Evolutionary conservation across 1,140 invertebrate species (phyloP).

Genomic region (Trichomalopsis sarcophagae): DNA sequence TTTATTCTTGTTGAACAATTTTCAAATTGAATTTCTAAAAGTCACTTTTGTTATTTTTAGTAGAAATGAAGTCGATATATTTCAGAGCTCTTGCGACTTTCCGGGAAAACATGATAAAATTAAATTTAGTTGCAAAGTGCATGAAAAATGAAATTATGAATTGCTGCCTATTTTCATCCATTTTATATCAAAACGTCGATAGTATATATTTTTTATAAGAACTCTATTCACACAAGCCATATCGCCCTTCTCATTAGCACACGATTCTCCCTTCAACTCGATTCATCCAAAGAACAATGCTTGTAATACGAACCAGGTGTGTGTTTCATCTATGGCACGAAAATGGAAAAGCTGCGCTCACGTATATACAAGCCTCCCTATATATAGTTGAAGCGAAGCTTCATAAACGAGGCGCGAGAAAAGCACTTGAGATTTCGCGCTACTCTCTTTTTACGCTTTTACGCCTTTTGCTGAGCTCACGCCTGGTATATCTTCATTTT

Average conservation of each 20-base stretch:
- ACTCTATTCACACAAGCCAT: not conserved
- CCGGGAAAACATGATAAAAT: too few species aligned
- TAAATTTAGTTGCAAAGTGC: too few species aligned
- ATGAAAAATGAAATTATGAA: too few species aligned
- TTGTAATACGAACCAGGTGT: not conserved
- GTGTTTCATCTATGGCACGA: not conserved
- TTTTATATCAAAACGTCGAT: too few species aligned
- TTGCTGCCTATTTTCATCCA: too few species aligned
- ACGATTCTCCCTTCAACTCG: not conserved
- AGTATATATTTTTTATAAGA: not conserved
- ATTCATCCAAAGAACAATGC: not conserved
- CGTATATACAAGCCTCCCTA: not conserved
- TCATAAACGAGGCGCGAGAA: conserved; percentile 8
- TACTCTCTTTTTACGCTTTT: not conserved
- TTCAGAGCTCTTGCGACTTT: too few species aligned
- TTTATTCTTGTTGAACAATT: too few species aligned
- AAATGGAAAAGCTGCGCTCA: not conserved
- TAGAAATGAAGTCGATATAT: too few species aligned
- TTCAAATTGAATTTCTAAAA: too few species aligned
- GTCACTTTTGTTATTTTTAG: too few species aligned
- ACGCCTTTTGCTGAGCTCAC: not conserved
- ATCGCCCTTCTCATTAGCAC: not conserved
- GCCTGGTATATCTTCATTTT: conserved; percentile 4
- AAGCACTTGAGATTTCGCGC: conserved; percentile 19
- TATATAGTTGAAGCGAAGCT: not conserved